Evolutionary conservation across 92 coral and sea anemone species (phyloP), one percentile per base, ranked within the genome.

Genomic region (Epizoanthus stellaris): DNA sequence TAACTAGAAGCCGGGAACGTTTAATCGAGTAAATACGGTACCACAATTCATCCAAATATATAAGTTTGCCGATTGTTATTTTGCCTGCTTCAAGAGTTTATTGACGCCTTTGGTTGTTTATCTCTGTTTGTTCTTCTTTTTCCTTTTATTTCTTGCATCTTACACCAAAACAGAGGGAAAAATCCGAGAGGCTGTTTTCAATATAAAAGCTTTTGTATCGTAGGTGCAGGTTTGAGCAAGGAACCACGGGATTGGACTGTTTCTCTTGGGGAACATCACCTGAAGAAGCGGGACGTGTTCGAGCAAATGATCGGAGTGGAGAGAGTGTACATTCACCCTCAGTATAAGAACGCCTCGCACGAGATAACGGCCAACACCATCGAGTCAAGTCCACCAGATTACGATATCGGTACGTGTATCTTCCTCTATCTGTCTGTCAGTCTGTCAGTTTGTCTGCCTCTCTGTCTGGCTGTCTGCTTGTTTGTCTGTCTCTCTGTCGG

Each of bases 221-320:
- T 72, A 89, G 92, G 79, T 15, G 36, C 88, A 36, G 85, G 70
- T 1, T 47, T 91, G 72, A 88, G 86, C 45, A 82, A 80, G 47
- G 76, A 91, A 43, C 91, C 94, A 38, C 67, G 76, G 6, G 89
- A 93, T 39, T 93, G 98, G 98, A 74, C 85, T 14, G 92, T 93
- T 5, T 85, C 89, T 12, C 88, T 93, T 2, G 98, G 98, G 23
- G 98, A 93, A 53, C 98, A 91, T 86, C 98, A 93, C 67, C 74
- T 93, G 42, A 85, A 85, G 81, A 87, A 89, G 61, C 73, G 66
- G 23, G 95, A 93, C 67, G 92, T 94, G 93, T 93, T 91, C 80
- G 98, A 93, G 42, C 98, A 93, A 88, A 25, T 23, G 57, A 80
- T 92, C 30, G n/a, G 49, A 1, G 98, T 93, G 10, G 80, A 89